Evolutionary conservation across 2,113 vertebrate species (phyloP).

Genomic region (Lynx canadensis): DNA sequence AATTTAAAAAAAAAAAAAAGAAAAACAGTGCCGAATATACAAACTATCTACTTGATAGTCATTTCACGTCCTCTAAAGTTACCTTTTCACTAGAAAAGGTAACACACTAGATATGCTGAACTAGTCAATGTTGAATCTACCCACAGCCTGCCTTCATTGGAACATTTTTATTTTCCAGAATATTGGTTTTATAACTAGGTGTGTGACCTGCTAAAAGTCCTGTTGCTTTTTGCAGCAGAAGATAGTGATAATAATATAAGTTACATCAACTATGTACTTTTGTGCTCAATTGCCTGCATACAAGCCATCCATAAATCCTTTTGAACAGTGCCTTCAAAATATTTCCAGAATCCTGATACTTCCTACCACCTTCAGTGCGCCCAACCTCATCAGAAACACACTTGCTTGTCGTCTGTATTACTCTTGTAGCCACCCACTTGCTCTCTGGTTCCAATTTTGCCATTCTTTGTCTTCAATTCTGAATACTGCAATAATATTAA

Average conservation of each 20-base stretch:
- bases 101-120: background rate
- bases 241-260: background rate
- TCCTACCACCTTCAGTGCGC: background rate
- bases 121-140: background rate
- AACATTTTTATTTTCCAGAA: background rate
- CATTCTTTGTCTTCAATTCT: background rate
- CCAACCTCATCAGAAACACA: background rate
- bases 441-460: background rate
- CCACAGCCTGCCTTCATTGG: background rate
- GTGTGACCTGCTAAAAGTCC: background rate
- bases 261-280: conserved; percentile 3
- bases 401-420: background rate
- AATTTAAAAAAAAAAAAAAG: background rate
- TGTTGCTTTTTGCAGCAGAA: background rate
- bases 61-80: background rate
- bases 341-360: background rate
- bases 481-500: background rate
- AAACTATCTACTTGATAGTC: background rate
- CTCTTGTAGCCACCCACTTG: background rate
- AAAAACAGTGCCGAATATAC: background rate
- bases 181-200: background rate
- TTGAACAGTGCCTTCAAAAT: background rate
- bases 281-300: background rate
- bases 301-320: background rate
- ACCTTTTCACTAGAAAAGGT: background rate